Evolutionary conservation across 2,888 invertebrate genomes (phyloP).

Genomic region (Chymomyza amoena): DNA sequence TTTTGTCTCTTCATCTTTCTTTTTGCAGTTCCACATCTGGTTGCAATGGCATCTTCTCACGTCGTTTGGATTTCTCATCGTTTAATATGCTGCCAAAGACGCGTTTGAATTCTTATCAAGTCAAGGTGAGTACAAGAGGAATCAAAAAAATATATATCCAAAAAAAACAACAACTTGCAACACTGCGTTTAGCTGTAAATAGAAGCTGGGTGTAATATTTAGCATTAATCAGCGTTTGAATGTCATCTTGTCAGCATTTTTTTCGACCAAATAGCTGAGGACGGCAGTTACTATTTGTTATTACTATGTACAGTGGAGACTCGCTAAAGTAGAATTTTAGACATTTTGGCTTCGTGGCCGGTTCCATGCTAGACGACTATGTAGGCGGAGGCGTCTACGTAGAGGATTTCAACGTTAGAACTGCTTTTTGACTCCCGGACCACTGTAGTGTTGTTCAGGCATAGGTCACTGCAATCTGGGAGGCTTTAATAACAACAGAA

Average conservation of each 20-base stretch:
- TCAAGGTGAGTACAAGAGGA: conserved; percentile 87
- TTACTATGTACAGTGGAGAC: neutral
- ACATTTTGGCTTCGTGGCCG: neutral
- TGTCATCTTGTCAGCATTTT: neutral
- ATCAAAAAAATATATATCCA: neutral
- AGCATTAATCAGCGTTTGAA: neutral
- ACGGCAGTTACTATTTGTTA: neutral
- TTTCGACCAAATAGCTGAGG: no score
- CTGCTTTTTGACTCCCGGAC: no score
- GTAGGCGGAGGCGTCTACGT: no score
- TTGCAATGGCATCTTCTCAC: conserved; percentile 94
- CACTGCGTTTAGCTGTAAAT: neutral
- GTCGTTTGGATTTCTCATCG: conserved; percentile 95
- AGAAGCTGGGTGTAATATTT: neutral
- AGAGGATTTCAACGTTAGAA: no score
- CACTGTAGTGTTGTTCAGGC: no score
- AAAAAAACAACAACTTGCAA: neutral
- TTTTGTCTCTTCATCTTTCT: neutral
- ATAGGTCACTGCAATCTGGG: no score
- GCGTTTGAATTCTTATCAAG: conserved; percentile 99
- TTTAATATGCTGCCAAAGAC: conserved; percentile 96
- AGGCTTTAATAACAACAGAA: no score
- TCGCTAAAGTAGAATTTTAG: neutral
- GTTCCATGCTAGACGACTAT: no score
- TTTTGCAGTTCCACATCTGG: conserved; percentile 89